phyloP scores from a whole-genome alignment of 2,888 invertebrate genomes.

The Dynastes maya region DNA sequence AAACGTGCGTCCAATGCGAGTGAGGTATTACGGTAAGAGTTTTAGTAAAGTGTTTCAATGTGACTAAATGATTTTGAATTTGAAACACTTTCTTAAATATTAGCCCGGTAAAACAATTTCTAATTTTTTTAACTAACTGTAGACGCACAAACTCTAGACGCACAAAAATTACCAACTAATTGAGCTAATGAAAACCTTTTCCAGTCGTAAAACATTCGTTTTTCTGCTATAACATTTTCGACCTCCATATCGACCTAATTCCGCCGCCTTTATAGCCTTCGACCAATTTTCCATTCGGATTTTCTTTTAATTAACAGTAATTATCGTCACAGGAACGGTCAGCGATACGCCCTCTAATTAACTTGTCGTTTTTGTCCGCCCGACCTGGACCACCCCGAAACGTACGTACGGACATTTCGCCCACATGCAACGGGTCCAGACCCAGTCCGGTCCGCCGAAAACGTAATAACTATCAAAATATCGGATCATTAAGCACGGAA shows the following conservation, averaged over 20 bases:
- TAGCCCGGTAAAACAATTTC: no score
- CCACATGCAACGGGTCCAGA: not conserved
- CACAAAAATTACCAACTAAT: no score
- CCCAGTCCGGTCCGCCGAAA: slow-evolving; percentile 1
- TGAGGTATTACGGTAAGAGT: no score
- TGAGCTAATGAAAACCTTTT: not conserved
- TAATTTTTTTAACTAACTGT: no score
- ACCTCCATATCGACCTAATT: slow-evolving; percentile 13
- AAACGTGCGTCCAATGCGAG: no score
- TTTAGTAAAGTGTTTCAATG: no score
- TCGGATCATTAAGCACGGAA: slow-evolving; percentile 32
- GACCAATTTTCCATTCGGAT: slow-evolving; percentile 34
- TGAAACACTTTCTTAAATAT: no score
- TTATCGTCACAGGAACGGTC: slow-evolving; percentile 15
- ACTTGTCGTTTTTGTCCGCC: slow-evolving; percentile 29
- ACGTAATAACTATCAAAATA: slow-evolving; percentile 28
- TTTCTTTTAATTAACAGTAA: slow-evolving; percentile 36
- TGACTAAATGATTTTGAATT: no score
- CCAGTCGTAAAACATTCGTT: not conserved
- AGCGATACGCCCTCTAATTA: slow-evolving; percentile 32
- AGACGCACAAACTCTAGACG: no score
- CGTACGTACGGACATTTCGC: slow-evolving; percentile 1
- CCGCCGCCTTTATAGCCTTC: slow-evolving; percentile 6
- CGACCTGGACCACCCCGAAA: not conserved
- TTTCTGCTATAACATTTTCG: not conserved